These are phyloP conservation scores for Drosophila guanche DNA, from an alignment of 1,140 invertebrate genomes.

Conservation along the genomic window DNA sequence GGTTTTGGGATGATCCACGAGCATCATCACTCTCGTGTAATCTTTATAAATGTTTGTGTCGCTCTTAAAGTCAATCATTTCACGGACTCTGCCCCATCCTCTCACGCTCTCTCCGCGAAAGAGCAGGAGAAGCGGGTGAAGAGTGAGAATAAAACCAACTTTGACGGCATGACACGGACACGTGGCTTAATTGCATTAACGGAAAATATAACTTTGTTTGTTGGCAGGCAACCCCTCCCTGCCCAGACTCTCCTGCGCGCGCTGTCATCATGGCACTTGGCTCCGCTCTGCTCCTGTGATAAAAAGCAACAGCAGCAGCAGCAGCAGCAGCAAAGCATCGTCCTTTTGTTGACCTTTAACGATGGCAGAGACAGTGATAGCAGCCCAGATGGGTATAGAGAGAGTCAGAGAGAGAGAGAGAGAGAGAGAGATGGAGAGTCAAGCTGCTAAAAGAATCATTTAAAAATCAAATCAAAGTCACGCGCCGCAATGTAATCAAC, in stretches of 20 bases:
- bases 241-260: conserved; percentile 5
- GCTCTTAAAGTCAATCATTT: too few relatives aligned
- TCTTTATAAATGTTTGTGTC: too few relatives aligned
- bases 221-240: conserved; percentile 37
- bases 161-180: conserved; percentile 46
- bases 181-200: conserved; percentile 71
- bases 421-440: conserved; percentile 16
- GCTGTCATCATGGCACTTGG: too few relatives aligned
- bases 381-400: neutral
- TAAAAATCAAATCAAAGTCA: conserved; percentile 82
- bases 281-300: conserved; percentile 31
- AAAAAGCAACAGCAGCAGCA: conserved; percentile 61
- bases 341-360: conserved; percentile 81
- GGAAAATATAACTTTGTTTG: conserved; percentile 52
- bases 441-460: conserved; percentile 75
- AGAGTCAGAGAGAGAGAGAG: neutral
- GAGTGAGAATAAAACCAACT: conserved; percentile 74
- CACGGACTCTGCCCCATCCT: neutral
- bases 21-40: too few relatives aligned
- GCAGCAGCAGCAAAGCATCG: conserved; percentile 35
- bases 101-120: neutral
- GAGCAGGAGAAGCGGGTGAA: conserved; percentile 11
- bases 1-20: too few relatives aligned
- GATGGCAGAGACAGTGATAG: conserved; percentile 32
- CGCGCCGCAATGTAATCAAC: conserved; percentile 78